These are phyloP conservation scores for Indicator maculatus DNA, from an alignment of 2,113 vertebrate genomes.

Conservation along the genomic window DNA sequence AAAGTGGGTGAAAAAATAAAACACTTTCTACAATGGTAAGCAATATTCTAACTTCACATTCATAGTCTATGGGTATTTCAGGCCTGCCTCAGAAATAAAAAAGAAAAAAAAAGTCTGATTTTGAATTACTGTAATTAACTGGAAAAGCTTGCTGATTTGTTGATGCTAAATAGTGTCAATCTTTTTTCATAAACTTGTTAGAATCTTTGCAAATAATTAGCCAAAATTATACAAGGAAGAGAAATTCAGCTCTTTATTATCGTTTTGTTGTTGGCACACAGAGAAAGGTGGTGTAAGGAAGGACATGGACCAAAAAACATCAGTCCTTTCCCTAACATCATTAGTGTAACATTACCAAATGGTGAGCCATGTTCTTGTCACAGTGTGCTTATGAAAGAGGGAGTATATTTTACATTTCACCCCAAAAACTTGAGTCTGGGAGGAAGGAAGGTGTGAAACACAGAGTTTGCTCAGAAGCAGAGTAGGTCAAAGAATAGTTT, in stretches of 20 bases:
- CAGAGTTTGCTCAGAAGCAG: background rate
- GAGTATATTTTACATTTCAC: background rate
- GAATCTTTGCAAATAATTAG: conserved; percentile 60
- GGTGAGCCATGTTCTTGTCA: background rate
- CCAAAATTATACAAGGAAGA: background rate
- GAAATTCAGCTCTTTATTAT: background rate
- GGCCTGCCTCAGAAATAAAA: conserved; percentile 49
- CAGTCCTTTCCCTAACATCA: background rate
- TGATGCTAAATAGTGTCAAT: conserved; percentile 68
- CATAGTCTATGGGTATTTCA: conserved; percentile 69
- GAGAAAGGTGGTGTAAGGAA: background rate
- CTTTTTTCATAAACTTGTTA: conserved; percentile 67
- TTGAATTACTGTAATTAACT: conserved; percentile 77
- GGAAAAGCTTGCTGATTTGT: conserved; percentile 70
- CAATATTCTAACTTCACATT: conserved; percentile 65
- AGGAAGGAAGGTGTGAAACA: background rate
- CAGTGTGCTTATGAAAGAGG: background rate
- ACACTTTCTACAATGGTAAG: conserved; percentile 66
- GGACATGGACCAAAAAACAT: accelerated
- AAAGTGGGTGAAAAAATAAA: conserved; percentile 62
- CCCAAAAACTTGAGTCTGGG: background rate
- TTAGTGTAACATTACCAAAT: background rate
- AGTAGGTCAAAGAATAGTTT: conserved; percentile 3
- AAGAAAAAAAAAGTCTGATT: conserved; percentile 39
- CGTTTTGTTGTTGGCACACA: background rate